Evolutionary conservation across 2,888 invertebrate genomes (phyloP).

Genomic region (Synergus japonicus): DNA sequence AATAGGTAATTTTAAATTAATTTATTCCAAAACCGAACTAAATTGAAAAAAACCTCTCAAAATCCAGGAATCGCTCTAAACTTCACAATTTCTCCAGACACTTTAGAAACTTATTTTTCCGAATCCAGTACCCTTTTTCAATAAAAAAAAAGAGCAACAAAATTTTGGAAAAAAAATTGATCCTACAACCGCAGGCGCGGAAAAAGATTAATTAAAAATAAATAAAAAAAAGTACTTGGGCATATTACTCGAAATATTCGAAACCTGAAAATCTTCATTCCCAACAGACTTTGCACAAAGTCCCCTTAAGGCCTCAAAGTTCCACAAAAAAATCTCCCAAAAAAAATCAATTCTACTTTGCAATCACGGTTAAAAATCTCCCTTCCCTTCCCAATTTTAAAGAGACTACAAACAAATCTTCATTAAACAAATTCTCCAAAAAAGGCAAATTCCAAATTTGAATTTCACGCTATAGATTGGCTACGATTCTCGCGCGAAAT

Average conservation of each 20-base stretch:
- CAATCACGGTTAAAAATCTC: neutral
- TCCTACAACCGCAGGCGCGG: neutral
- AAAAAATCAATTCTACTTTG: neutral
- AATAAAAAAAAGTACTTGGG: conserved; percentile 2
- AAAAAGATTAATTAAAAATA: neutral
- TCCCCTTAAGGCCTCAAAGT: neutral
- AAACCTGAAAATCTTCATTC: neutral
- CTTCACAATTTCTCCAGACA: neutral
- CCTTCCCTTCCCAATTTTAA: neutral
- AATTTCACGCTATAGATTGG: neutral
- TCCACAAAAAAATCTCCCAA: neutral
- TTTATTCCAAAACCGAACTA: neutral
- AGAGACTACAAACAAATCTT: neutral
- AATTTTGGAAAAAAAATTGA: neutral
- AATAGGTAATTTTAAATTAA: too few species aligned
- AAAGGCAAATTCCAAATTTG: neutral
- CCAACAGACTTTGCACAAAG: neutral
- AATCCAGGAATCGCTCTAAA: neutral
- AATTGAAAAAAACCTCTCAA: neutral
- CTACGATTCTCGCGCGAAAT: neutral
- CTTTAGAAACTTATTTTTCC: neutral
- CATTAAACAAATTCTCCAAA: neutral
- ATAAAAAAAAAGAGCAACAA: neutral
- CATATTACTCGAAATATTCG: neutral
- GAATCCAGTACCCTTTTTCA: neutral